Evolutionary conservation across 2,888 invertebrate genomes (phyloP), one percentile per base, ranked within the genome.

Genomic region (Conistra vaccinii): DNA sequence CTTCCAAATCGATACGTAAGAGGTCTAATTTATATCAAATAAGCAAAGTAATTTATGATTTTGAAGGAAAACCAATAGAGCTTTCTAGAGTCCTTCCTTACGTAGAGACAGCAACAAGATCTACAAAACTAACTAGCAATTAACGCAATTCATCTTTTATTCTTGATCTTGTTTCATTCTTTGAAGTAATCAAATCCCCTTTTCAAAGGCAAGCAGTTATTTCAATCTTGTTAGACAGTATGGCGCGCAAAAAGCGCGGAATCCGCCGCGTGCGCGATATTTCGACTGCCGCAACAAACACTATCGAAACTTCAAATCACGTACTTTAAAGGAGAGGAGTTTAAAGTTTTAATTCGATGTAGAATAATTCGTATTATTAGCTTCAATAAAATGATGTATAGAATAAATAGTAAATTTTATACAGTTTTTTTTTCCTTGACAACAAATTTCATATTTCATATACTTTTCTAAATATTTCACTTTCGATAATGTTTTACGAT

Each of bases 171-270:
- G 84, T 91, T 90, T 90, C 88, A 88, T 93, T 92, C 91, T 89
- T 75, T 82, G 90, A 91, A 92, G 91, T 90, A 91, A 93, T 93
- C 90, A 91, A 92, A 91, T 91, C 86, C 89, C 84, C 86, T 90
- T 91, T 91, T 92, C 91, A 91, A 92, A 94, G 90, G 87, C 90
- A 88, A 90, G 91, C 90, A 92, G 92, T 93, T 94, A 95, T 95
- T 95, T 94, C 93, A 94, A 93, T 94, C 94, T 93, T 90, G 93
- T 94, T 94, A 95, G 94, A 95, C 93, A 90, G 92, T 89, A 92
- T 90, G 93, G 91, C 91, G 92, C 89, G 92, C 95, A 96, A 96
- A 96, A 96, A 95, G 91, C 90, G 81, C 79, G 92, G 94, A 90
- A 93, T 94, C 88, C 83, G 85, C 81, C 78, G 85, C 87, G 87